Conservation (phyloP, 2,888 invertebrate species). For the Perdita meconis region DNA sequence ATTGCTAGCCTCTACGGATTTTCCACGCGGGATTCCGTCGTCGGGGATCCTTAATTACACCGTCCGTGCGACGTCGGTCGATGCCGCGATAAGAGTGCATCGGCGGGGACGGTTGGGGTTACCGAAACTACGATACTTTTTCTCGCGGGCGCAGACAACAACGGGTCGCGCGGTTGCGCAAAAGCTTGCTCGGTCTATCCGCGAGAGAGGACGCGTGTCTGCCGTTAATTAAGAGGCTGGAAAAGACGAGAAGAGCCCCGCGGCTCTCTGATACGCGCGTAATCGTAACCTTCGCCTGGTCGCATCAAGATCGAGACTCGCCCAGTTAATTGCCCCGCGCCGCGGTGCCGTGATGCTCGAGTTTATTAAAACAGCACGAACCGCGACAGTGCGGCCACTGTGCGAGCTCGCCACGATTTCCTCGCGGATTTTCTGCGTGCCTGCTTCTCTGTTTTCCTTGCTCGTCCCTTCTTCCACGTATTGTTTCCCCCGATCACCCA, state of each 20-base stretch:
- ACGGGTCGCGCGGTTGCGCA: constrained; percentile 30
- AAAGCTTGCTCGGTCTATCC: constrained; percentile 16
- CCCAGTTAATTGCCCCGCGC: constrained; percentile 69
- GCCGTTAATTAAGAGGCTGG: constrained; percentile 71
- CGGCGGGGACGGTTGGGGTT: not conserved
- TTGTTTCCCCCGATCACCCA: too few species aligned
- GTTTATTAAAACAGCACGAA: constrained; percentile 70
- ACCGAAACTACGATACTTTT: constrained; percentile 38
- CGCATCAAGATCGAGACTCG: constrained; percentile 56
- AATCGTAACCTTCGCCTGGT: constrained; percentile 69
- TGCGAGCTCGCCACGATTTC: constrained; percentile 28
- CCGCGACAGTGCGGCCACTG: constrained; percentile 69
- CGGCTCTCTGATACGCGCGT: constrained; percentile 52
- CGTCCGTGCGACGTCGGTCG: not conserved
- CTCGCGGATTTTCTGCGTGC: constrained; percentile 12
- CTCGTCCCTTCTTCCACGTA: too few species aligned
- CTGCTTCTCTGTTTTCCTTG: not conserved
- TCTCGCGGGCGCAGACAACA: not conserved
- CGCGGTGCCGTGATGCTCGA: constrained; percentile 51
- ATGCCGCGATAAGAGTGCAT: constrained; percentile 17
- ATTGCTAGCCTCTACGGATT: constrained; percentile 14
- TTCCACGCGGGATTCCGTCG: constrained; percentile 35
- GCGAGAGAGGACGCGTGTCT: constrained; percentile 52
- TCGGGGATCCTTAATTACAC: constrained; percentile 47
- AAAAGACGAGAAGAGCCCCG: constrained; percentile 61